A percentile compares a stretch with the other conserved stretches of the same genome.
phyloP scores from a whole-genome alignment of 2,113 vertebrate genomes.

The Otis tarda region DNA sequence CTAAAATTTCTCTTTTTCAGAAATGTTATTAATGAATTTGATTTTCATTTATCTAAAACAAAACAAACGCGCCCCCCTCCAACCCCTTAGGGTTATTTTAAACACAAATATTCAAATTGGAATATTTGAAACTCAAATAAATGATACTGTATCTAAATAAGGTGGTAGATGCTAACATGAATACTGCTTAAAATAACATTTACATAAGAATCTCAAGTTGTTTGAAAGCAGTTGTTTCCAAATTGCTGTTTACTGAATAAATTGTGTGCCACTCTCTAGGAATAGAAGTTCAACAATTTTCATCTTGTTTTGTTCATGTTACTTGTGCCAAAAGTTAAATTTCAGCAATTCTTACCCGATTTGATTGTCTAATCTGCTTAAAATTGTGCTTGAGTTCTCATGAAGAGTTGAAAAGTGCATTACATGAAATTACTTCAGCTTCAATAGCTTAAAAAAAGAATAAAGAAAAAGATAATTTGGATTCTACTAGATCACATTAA shows the following conservation, averaged over 20 bases:
- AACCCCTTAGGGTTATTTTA: neutral
- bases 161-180: neutral
- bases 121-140: neutral
- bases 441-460: neutral
- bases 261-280: neutral
- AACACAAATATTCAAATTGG: neutral
- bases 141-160: neutral
- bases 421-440: neutral
- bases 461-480: neutral
- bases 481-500: neutral
- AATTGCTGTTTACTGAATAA: neutral
- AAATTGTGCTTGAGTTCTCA: neutral
- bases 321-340: neutral
- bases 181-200: neutral
- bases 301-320: neutral
- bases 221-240: neutral
- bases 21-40: neutral
- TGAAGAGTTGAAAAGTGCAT: neutral
- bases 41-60: neutral
- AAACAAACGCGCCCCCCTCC: accelerated
- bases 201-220: neutral
- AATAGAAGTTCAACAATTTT: neutral
- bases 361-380: neutral
- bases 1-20: neutral
- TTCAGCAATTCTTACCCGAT: neutral